A percentile compares a stretch with the other conserved stretches of the same genome.
phyloP scores from a whole-genome alignment of 2,113 vertebrate genomes.

The Siniperca chuatsi region DNA sequence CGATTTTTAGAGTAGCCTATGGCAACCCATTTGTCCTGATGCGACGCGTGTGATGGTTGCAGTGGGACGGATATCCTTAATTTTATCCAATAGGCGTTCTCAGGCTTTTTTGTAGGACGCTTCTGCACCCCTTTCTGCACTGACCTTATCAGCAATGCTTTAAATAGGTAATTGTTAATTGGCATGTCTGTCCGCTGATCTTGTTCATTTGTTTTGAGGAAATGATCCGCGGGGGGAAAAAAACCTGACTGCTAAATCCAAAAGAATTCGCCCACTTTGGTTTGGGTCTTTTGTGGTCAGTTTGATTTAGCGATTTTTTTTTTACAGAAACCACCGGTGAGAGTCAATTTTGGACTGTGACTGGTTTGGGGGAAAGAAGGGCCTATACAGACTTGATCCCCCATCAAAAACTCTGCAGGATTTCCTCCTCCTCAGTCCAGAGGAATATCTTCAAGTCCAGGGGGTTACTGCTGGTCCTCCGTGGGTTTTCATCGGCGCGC shows the following conservation, averaged over 20 bases:
- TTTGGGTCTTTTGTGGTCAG: neutral
- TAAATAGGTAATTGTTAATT: constrained; percentile 45
- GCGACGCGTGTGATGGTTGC: constrained; percentile 71
- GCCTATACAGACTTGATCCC: constrained; percentile 65
- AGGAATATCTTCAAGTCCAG: constrained; percentile 73
- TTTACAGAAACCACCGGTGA: constrained; percentile 41
- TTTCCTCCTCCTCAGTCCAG: constrained; percentile 67
- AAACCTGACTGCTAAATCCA: neutral
- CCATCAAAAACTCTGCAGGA: constrained; percentile 76
- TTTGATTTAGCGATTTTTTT: constrained; percentile 32
- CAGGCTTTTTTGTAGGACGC: constrained; percentile 34
- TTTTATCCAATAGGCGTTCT: constrained; percentile 65
- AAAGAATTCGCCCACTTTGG: constrained; percentile 23
- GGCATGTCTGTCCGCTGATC: neutral
- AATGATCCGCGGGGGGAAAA: neutral
- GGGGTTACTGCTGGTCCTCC: constrained; percentile 52
- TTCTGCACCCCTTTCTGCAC: constrained; percentile 42
- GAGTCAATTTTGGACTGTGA: constrained; percentile 58
- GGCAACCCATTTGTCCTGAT: constrained; percentile 64
- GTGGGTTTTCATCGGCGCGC: constrained; percentile 31
- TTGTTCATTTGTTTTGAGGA: constrained; percentile 16
- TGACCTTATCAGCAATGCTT: constrained; percentile 56
- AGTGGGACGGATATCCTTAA: constrained; percentile 73
- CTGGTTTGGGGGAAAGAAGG: constrained; percentile 34
- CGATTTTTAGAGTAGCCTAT: constrained; percentile 58